phyloP scores from a whole-genome alignment of 2,113 vertebrate species.

The Raphicerus campestris region DNA sequence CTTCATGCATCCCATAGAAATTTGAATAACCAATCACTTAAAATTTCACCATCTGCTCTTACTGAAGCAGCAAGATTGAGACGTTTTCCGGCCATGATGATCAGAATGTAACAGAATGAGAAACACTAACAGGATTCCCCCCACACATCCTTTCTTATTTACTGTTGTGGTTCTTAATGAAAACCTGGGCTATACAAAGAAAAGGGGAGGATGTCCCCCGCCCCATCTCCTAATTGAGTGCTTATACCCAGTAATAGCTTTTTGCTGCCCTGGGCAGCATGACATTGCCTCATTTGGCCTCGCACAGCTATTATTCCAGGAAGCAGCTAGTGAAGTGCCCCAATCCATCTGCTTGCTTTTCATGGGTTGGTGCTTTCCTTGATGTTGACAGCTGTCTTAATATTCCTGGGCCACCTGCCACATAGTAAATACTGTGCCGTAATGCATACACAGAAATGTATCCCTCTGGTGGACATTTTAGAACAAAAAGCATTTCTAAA shows the following conservation, averaged over 20 bases:
- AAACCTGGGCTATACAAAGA: slow-evolving; percentile 45
- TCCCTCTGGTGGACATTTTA: not conserved
- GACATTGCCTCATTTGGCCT: slow-evolving; percentile 61
- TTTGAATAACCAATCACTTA: slow-evolving; percentile 71
- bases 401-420: slow-evolving; percentile 77
- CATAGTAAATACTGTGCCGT: slow-evolving; percentile 49
- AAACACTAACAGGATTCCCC: not conserved
- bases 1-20: slow-evolving; percentile 56
- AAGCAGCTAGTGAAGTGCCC: slow-evolving; percentile 53
- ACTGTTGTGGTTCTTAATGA: slow-evolving; percentile 44
- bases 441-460: slow-evolving; percentile 23
- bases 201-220: not conserved
- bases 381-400: slow-evolving; percentile 79
- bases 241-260: slow-evolving; percentile 64
- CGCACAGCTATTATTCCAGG: slow-evolving; percentile 63
- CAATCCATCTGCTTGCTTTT: slow-evolving; percentile 76
- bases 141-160: not conserved
- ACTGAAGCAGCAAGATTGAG: slow-evolving; percentile 64
- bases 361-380: slow-evolving; percentile 75
- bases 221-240: slow-evolving; percentile 46
- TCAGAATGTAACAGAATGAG: slow-evolving; percentile 59
- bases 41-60: slow-evolving; percentile 79
- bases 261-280: slow-evolving; percentile 57
- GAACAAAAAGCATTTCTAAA: slow-evolving; percentile 30
- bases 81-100: slow-evolving; percentile 47